phyloP scores from a whole-genome alignment of 2,113 vertebrate species.

The Rhombomys opimus region DNA sequence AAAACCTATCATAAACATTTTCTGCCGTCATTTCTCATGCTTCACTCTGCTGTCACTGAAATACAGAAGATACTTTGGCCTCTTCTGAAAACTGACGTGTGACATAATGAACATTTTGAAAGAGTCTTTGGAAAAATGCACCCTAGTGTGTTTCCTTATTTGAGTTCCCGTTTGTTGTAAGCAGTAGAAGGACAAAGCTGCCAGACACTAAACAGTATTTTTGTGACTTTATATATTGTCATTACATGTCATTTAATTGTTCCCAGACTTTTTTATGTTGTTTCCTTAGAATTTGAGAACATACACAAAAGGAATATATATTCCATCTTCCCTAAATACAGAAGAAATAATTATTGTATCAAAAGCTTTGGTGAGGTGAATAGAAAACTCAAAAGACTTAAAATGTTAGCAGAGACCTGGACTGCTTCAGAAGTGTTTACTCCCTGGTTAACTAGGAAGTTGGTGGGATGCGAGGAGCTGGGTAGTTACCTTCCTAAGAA shows the following conservation, averaged over 20 bases:
- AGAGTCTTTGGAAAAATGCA: background rate
- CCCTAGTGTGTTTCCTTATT: background rate
- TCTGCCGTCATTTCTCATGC: background rate
- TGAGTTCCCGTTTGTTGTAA: background rate
- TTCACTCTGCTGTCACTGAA: background rate
- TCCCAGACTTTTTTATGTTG: background rate
- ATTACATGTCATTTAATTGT: conserved; percentile 49
- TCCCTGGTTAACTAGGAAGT: background rate
- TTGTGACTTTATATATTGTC: background rate
- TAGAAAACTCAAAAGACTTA: background rate
- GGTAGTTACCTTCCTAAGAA: background rate
- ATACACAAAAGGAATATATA: background rate
- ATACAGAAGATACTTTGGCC: background rate
- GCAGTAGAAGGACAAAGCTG: background rate
- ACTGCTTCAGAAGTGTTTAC: background rate
- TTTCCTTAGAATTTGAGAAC: conserved; percentile 36
- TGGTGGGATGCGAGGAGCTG: background rate
- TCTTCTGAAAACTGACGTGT: background rate
- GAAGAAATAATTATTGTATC: background rate
- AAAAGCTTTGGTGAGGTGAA: background rate
- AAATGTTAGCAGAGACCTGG: background rate
- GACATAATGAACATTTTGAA: conserved; percentile 25
- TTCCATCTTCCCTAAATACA: background rate
- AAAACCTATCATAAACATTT: background rate
- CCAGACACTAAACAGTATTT: background rate